These are phyloP conservation scores for Galeopterus variegatus DNA, from an alignment of 2,113 vertebrate genomes.

Conservation along the genomic window DNA sequence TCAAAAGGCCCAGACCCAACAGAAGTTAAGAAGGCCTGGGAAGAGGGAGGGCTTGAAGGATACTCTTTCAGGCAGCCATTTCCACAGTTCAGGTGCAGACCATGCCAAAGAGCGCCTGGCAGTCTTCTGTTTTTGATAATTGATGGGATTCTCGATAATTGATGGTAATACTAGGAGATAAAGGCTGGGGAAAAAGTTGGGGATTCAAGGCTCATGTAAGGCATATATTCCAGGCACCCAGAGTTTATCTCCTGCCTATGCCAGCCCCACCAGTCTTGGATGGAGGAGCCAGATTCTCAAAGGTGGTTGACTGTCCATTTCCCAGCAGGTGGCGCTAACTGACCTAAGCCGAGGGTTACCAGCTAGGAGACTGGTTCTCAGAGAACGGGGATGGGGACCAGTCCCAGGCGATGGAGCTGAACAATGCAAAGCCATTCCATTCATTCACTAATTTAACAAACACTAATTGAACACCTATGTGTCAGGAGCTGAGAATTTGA, in stretches of 20 bases:
- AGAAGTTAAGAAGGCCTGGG: neutral
- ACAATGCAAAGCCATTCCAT: neutral
- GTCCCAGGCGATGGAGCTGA: neutral
- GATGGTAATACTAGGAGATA: neutral
- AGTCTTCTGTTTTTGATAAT: neutral
- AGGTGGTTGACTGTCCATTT: neutral
- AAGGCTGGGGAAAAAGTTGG: neutral
- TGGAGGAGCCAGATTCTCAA: neutral
- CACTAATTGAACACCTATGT: neutral
- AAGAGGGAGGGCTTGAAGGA: neutral
- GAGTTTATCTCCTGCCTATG: neutral
- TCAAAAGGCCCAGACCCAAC: neutral
- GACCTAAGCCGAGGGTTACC: neutral
- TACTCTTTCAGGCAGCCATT: neutral
- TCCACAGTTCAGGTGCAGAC: neutral
- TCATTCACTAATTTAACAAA: neutral
- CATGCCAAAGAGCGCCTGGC: neutral
- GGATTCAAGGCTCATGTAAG: neutral
- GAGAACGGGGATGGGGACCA: neutral
- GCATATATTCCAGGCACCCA: neutral
- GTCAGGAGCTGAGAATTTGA: neutral
- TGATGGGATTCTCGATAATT: neutral
- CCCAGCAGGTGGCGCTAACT: slow-evolving; percentile 67
- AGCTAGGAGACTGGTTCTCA: neutral
- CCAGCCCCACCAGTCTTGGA: neutral